A percentile compares a stretch with the other conserved stretches of the same genome.
Evolutionary conservation across 2,113 vertebrate species (phyloP).

Genomic region (Tragelaphus imberbis): DNA sequence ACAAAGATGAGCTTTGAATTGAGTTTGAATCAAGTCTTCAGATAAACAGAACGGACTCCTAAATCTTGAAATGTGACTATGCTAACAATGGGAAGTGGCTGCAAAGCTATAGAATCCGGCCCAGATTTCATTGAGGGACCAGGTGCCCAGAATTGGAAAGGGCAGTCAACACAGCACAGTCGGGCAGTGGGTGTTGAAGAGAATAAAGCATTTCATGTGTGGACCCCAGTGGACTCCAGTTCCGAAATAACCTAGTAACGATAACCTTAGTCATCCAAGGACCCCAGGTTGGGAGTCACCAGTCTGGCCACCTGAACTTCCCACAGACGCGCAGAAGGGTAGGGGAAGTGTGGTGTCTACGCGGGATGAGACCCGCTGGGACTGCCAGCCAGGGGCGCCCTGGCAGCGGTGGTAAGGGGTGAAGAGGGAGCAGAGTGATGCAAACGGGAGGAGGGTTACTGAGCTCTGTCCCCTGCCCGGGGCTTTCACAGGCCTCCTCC

Average conservation of each 20-base stretch:
- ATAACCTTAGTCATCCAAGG: background rate
- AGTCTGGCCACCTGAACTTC: background rate
- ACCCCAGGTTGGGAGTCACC: background rate
- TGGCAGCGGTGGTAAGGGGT: background rate
- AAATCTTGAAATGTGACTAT: background rate
- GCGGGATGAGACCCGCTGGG: rapidly evolving
- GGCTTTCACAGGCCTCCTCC: background rate
- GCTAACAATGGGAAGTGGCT: background rate
- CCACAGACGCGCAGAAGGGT: background rate
- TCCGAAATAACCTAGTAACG: background rate
- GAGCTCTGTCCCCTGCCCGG: rapidly evolving
- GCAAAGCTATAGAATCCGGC: background rate
- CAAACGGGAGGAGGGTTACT: background rate
- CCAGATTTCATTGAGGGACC: background rate
- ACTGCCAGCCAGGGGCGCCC: background rate
- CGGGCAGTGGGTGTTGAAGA: background rate
- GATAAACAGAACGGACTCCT: background rate
- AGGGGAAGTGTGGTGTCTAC: background rate
- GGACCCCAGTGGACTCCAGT: background rate
- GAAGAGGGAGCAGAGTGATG: background rate
- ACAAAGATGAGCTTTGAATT: background rate
- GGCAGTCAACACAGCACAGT: background rate
- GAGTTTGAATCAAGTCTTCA: conserved; percentile 12
- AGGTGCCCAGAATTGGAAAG: background rate
- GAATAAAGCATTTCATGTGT: background rate